Evolutionary conservation across 2,888 invertebrate genomes (phyloP), one percentile per base, ranked within the genome.

Genomic region (Galerucella calmariensis): DNA sequence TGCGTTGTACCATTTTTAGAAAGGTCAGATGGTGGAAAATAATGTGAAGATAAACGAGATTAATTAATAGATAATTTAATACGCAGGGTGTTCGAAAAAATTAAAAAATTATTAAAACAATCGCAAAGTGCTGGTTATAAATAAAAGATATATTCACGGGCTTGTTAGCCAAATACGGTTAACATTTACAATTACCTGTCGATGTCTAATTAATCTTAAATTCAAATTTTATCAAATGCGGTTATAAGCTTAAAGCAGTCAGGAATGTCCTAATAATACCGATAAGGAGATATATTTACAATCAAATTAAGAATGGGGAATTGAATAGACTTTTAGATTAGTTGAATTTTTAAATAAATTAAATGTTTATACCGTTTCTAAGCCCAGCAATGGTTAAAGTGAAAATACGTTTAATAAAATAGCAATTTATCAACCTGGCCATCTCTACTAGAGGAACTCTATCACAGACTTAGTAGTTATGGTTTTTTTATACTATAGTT

Each of bases 1-100:
- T 27, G 71, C 59, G 71, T 71, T 62, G 66, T 65, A 65, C 71
- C 62, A 62, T 44, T 62, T n/a, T n/a, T 14, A 62, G 16, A 16
- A 16, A 44, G 44, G 44, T 44, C 44, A 62, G 24, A 27, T 58
- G 9, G 11, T 20, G n/a, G 1, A 58, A 58, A 58, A 24, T 58
- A 58, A 16, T 12, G 3, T 3, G 12, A 48, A 48, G 48, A 48
- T 3, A 27, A 4, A 14, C 12, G 6, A 51, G 14, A 51, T 51
- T 46, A 46, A 46, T 46, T n/a, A 51, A 48, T 11, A 48, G 5
- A n/a, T 27, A 5, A 27, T 27, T 3, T n/a, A n/a, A n/a, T n/a
- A n/a, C n/a, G n/a, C n/a, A 27, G 1, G 27, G 3, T 27, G 35
- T 35, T 5, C 35, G 5, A 35, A 35, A 35, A 8, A 35, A 35